A percentile compares a stretch with the other conserved stretches of the same genome.
phyloP scores from a whole-genome alignment of 2,888 invertebrate genomes.

The Himalopsyche anomala region DNA sequence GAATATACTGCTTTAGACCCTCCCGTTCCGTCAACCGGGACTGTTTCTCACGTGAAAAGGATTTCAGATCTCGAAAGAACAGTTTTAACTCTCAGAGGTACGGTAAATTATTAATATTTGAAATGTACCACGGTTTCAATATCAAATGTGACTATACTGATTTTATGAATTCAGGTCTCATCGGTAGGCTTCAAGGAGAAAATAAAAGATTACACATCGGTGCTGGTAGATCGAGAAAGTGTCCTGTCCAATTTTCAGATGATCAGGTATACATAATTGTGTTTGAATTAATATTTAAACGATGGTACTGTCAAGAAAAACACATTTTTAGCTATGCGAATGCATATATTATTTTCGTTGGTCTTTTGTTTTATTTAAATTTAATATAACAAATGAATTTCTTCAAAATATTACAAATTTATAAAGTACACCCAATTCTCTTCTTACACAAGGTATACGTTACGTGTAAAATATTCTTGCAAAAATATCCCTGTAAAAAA shows the following conservation, averaged over 20 bases:
- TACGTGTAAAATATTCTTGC: too few species aligned
- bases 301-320: too few species aligned
- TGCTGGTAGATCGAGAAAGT: constrained; percentile 66
- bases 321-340: too few species aligned
- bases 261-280: constrained; percentile 46
- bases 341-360: too few species aligned
- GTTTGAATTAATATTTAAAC: too few species aligned
- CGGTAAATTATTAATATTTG: background rate
- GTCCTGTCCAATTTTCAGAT: constrained; percentile 24
- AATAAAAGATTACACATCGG: constrained; percentile 69
- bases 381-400: too few species aligned
- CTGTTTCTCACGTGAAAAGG: constrained; percentile 68
- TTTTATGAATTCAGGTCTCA: constrained; percentile 69
- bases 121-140: background rate
- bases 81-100: constrained; percentile 75
- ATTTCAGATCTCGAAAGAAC: constrained; percentile 76
- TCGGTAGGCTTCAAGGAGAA: constrained; percentile 73
- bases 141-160: background rate
- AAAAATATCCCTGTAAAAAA: too few species aligned
- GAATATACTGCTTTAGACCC: constrained; percentile 54
- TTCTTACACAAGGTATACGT: too few species aligned
- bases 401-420: too few species aligned
- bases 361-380: too few species aligned
- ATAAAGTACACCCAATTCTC: too few species aligned
- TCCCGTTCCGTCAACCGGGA: constrained; percentile 43